Evolutionary conservation across 2,113 vertebrate genomes (phyloP).

Genomic region (Sturnus vulgaris): DNA sequence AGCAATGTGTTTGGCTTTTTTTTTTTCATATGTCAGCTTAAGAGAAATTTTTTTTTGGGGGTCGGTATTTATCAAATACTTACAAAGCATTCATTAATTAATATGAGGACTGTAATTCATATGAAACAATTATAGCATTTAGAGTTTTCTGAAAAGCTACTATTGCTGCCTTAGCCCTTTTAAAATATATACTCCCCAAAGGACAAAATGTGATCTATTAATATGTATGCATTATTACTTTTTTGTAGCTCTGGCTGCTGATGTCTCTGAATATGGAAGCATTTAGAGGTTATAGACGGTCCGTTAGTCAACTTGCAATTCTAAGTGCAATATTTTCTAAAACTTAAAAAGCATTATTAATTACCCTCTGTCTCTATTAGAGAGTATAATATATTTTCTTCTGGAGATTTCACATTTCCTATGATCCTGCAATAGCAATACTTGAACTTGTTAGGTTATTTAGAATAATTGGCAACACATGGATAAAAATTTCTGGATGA

Average conservation of each 20-base stretch:
- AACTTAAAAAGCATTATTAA: slow-evolving; percentile 77
- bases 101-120: slow-evolving; percentile 68
- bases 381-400: slow-evolving; percentile 43
- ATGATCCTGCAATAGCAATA: slow-evolving; percentile 25
- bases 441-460: slow-evolving; percentile 40
- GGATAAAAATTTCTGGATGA: slow-evolving; percentile 33
- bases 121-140: slow-evolving; percentile 76
- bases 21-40: background rate
- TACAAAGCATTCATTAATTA: slow-evolving; percentile 71
- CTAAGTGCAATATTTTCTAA: slow-evolving; percentile 75
- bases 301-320: slow-evolving; percentile 66
- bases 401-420: slow-evolving; percentile 41
- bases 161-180: slow-evolving; percentile 74
- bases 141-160: slow-evolving; percentile 70
- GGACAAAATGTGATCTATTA: slow-evolving; percentile 77
- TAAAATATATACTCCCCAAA: slow-evolving; percentile 75
- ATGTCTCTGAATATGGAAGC: slow-evolving; percentile 72
- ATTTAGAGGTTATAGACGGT: slow-evolving; percentile 70
- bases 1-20: background rate
- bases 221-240: slow-evolving; percentile 75
- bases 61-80: slow-evolving; percentile 64
- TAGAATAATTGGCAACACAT: slow-evolving; percentile 26
- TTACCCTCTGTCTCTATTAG: slow-evolving; percentile 65
- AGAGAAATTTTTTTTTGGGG: slow-evolving; percentile 49
- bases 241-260: slow-evolving; percentile 73